These are phyloP conservation scores for Platycheirus rosarum DNA, from an alignment of 2,888 invertebrate species.

Conservation along the genomic window DNA sequence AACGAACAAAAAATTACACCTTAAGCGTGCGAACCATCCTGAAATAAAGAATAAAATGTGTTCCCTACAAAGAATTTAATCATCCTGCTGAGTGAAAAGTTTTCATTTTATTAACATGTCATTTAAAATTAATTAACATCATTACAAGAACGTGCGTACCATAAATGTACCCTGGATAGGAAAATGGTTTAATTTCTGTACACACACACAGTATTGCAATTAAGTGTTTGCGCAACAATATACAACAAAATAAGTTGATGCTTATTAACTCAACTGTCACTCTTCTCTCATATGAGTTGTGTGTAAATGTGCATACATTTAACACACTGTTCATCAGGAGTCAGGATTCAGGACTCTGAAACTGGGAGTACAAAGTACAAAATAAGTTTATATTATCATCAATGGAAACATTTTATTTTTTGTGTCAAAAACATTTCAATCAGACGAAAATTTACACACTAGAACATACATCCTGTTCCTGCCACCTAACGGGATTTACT, in stretches of 20 bases:
- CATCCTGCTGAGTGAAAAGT: background rate
- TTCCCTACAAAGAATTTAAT: background rate
- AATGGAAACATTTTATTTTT: conserved; percentile 23
- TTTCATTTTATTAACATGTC: conserved; percentile 30
- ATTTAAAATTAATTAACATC: conserved; percentile 61
- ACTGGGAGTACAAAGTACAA: no score
- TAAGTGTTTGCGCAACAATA: conserved; percentile 52
- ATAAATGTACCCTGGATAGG: background rate
- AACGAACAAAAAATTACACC: no score
- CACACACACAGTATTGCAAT: conserved; percentile 44
- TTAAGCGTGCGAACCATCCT: background rate
- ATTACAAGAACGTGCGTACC: conserved; percentile 20
- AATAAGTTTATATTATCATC: conserved; percentile 24
- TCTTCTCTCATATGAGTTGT: no score
- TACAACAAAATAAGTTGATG: background rate
- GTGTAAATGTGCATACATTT: no score
- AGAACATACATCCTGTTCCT: conserved; percentile 4
- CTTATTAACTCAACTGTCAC: conserved; percentile 33
- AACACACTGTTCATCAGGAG: no score
- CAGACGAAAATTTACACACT: conserved; percentile 33
- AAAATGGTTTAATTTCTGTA: conserved; percentile 35
- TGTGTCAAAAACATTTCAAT: conserved; percentile 57
- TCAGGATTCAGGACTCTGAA: no score
- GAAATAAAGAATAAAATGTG: background rate
- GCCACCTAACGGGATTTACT: background rate